A percentile compares a stretch with the other conserved stretches of the same genome.
Evolutionary conservation across 1,140 invertebrate genomes (phyloP).

Genomic region (Monomorium pharaonis): DNA sequence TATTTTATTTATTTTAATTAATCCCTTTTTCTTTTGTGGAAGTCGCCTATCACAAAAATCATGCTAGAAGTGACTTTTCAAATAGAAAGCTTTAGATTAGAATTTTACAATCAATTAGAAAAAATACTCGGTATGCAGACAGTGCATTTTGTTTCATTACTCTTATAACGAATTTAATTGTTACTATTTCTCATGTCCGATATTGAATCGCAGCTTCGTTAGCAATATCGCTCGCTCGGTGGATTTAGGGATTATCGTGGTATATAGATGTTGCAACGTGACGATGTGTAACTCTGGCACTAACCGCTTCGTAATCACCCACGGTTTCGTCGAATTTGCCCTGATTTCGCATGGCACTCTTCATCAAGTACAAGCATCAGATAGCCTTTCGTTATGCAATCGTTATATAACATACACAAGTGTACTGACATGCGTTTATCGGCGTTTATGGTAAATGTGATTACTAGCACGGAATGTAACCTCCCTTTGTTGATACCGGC

Average conservation of each 20-base stretch:
- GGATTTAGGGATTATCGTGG: conserved; percentile 27
- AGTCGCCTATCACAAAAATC: background rate
- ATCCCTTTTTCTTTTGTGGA: background rate
- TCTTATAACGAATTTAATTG: background rate
- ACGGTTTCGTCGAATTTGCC: conserved; percentile 53
- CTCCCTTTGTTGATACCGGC: conserved; percentile 48
- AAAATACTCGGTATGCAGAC: too few relatives aligned
- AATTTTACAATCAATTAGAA: background rate
- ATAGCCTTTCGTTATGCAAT: conserved; percentile 49
- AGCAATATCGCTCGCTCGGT: conserved; percentile 30
- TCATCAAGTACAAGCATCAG: conserved; percentile 25
- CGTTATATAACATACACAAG: conserved; percentile 12
- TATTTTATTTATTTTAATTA: background rate
- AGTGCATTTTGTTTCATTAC: background rate
- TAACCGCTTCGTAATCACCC: conserved; percentile 49
- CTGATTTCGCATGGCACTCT: conserved; percentile 40
- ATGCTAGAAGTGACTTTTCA: background rate
- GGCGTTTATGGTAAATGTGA: conserved; percentile 45
- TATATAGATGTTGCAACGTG: conserved; percentile 44
- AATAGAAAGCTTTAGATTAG: background rate
- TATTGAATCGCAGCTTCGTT: conserved; percentile 50
- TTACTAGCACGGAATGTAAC: conserved; percentile 41
- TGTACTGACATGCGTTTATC: conserved; percentile 33
- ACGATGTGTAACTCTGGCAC: conserved; percentile 41
- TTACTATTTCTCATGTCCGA: background rate